These are phyloP conservation scores for Pristionchus arcanus DNA, from an alignment of 2,888 invertebrate genomes.

Conservation along the genomic window DNA sequence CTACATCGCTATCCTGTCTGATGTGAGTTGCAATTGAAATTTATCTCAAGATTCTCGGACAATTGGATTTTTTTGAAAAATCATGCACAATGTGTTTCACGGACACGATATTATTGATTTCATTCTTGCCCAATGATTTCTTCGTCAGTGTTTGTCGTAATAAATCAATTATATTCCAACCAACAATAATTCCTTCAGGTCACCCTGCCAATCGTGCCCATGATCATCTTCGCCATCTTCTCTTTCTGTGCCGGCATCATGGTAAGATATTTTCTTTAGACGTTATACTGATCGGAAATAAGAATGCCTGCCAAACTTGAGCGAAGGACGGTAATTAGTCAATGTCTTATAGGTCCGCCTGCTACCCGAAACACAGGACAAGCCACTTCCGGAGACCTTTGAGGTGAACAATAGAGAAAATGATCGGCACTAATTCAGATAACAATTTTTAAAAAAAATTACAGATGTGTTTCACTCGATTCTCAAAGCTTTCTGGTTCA, in stretches of 20 bases:
- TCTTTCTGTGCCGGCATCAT: conserved; percentile 78
- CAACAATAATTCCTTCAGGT: conserved; percentile 49
- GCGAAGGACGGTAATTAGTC: too few relatives aligned
- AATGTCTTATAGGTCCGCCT: conserved; percentile 59
- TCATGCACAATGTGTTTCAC: too few relatives aligned
- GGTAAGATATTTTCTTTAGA: conserved; percentile 58
- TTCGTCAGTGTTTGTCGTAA: background rate
- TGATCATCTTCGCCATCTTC: conserved; percentile 79
- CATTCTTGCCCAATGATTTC: background rate
- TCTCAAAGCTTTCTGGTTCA: background rate
- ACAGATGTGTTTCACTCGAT: background rate
- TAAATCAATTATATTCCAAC: too few relatives aligned
- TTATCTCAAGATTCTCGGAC: too few relatives aligned
- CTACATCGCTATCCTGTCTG: conserved; percentile 78
- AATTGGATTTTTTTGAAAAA: too few relatives aligned
- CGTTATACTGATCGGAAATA: background rate
- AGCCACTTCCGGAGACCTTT: conserved; percentile 78
- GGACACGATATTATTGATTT: background rate
- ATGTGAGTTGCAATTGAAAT: conserved; percentile 57
- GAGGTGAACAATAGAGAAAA: conserved; percentile 59
- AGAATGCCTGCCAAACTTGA: too few relatives aligned
- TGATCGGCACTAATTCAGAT: background rate
- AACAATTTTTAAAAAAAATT: too few relatives aligned
- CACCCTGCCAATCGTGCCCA: conserved; percentile 78
- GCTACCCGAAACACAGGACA: conserved; percentile 78